Conservation (phyloP, 2,888 invertebrate species). For the Anagyrus pseudococci region DNA sequence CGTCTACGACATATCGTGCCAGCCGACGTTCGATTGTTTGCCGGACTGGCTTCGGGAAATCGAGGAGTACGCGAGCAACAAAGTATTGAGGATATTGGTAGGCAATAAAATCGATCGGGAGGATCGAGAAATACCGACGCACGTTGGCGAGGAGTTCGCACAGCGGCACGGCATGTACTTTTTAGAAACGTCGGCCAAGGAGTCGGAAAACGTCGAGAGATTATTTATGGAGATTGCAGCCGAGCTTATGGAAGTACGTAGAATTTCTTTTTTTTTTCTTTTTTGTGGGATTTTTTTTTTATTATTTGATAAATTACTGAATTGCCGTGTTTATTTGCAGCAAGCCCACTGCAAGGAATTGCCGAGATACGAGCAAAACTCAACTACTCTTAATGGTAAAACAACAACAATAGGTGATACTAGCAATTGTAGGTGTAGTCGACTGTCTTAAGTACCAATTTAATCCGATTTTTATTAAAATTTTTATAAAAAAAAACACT, state of each 20-base stretch:
- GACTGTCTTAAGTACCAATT: slow-evolving; percentile 54
- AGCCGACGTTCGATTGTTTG: slow-evolving; percentile 96
- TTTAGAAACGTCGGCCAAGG: slow-evolving; percentile 96
- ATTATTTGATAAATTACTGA: background rate
- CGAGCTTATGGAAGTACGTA: slow-evolving; percentile 83
- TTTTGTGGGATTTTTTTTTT: background rate
- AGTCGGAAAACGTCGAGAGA: slow-evolving; percentile 96
- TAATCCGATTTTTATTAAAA: background rate
- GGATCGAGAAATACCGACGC: slow-evolving; percentile 92
- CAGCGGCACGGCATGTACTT: slow-evolving; percentile 97
- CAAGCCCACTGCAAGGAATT: slow-evolving; percentile 87
- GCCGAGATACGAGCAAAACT: slow-evolving; percentile 76
- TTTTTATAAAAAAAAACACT: slow-evolving; percentile 3
- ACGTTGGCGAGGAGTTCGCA: slow-evolving; percentile 95
- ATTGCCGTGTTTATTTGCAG: slow-evolving; percentile 58
- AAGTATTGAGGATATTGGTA: slow-evolving; percentile 92
- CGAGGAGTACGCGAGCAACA: slow-evolving; percentile 95
- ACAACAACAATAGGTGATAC: slow-evolving; percentile 74
- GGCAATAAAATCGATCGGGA: slow-evolving; percentile 98
- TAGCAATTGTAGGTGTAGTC: slow-evolving; percentile 68
- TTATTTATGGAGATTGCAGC: slow-evolving; percentile 97
- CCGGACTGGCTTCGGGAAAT: slow-evolving; percentile 98
- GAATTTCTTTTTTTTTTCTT: too few species aligned
- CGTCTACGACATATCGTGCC: slow-evolving; percentile 97
- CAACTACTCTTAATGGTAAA: slow-evolving; percentile 75